These are phyloP conservation scores for Opisthocomus hoazin DNA, from an alignment of 2,113 vertebrate genomes.

Conservation along the genomic window DNA sequence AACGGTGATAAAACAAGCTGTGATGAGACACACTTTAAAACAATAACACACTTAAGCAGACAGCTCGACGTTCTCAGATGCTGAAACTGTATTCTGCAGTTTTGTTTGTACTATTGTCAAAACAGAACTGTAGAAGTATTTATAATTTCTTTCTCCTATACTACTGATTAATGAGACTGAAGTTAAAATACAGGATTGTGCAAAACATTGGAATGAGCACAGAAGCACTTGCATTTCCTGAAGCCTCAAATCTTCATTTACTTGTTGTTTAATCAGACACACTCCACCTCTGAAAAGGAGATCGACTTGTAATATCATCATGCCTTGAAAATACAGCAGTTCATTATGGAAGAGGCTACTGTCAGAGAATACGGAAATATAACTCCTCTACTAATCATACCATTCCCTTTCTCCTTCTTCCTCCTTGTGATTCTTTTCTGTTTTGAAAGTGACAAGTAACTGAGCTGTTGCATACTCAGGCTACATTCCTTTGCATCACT, in stretches of 20 bases:
- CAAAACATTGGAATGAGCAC: background rate
- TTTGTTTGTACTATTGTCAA: background rate
- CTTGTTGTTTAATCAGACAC: background rate
- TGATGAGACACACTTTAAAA: background rate
- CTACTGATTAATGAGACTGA: background rate
- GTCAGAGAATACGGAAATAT: background rate
- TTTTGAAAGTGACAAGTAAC: background rate
- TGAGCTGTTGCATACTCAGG: background rate
- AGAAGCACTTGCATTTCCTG: background rate
- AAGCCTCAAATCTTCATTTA: background rate
- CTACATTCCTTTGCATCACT: background rate
- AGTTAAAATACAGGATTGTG: background rate
- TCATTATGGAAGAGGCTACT: background rate
- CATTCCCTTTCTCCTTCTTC: background rate
- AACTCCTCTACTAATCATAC: background rate
- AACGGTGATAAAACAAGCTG: background rate
- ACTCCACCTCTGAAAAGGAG: background rate
- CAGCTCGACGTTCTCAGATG: background rate
- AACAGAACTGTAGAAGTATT: background rate
- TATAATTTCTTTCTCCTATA: background rate
- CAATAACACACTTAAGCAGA: background rate
- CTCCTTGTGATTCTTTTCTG: background rate
- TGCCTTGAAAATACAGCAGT: background rate
- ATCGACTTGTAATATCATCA: background rate
- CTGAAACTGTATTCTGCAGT: background rate